phyloP scores from a whole-genome alignment of 2,888 invertebrate species.

The Drosophila cognata region DNA sequence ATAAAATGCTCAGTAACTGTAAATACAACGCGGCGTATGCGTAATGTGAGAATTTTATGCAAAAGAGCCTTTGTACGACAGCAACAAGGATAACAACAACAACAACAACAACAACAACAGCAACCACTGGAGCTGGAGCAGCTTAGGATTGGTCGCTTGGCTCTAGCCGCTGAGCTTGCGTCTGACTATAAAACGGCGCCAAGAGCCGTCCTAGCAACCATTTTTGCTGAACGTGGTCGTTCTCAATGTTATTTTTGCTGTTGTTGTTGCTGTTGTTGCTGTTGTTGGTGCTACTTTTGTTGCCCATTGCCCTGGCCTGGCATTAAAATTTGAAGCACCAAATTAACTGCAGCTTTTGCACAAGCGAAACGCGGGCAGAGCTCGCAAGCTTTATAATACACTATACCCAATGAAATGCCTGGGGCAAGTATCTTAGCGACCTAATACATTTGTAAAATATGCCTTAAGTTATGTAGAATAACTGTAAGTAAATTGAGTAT shows the following conservation, averaged over 20 bases:
- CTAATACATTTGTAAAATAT: background rate
- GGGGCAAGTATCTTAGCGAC: slow-evolving; percentile 23
- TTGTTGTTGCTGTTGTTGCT: slow-evolving; percentile 28
- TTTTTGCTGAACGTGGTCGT: slow-evolving; percentile 68
- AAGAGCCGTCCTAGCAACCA: slow-evolving; percentile 60
- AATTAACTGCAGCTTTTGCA: slow-evolving; percentile 81
- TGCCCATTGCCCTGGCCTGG: slow-evolving; percentile 54
- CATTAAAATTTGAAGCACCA: slow-evolving; percentile 80
- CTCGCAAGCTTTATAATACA: slow-evolving; percentile 61
- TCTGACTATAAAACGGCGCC: slow-evolving; percentile 77
- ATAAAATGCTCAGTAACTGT: slow-evolving; percentile 78
- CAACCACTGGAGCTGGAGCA: slow-evolving; percentile 12
- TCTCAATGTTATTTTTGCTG: slow-evolving; percentile 52
- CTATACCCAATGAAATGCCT: slow-evolving; percentile 47
- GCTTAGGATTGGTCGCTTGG: slow-evolving; percentile 55
- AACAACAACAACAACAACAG: slow-evolving; percentile 7
- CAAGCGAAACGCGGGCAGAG: slow-evolving; percentile 69
- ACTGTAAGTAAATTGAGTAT: background rate
- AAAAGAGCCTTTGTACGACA: slow-evolving; percentile 59
- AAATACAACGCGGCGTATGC: slow-evolving; percentile 78
- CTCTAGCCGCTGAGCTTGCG: slow-evolving; percentile 59
- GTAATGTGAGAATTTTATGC: slow-evolving; percentile 80
- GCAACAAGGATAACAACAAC: slow-evolving; percentile 33
- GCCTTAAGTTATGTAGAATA: background rate
- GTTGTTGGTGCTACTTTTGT: slow-evolving; percentile 32